Conservation (phyloP, 2,797 vertebrate genomes). For the Acanthornis magna region DNA sequence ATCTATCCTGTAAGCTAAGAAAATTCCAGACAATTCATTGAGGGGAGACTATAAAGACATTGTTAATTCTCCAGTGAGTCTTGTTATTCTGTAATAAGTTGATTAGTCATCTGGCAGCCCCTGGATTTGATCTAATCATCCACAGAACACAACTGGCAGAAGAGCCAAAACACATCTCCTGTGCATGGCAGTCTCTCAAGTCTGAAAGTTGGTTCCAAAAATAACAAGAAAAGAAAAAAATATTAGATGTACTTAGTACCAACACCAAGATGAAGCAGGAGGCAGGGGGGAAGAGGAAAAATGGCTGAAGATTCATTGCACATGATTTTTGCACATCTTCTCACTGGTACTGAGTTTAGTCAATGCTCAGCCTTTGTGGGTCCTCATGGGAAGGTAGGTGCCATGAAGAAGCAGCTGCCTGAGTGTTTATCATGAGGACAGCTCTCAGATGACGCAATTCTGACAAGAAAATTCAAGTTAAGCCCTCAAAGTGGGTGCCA, state of each 20-base stretch:
- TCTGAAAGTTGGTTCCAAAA: conserved; percentile 30
- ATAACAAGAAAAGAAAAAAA: neutral
- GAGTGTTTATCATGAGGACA: neutral
- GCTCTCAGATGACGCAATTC: conserved; percentile 26
- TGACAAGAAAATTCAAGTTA: conserved; percentile 1
- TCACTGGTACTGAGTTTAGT: neutral
- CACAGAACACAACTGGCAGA: conserved; percentile 27
- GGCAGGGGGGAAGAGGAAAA: fast-evolving
- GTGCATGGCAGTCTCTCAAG: neutral
- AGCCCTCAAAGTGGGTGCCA: conserved; percentile 13
- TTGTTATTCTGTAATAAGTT: conserved; percentile 41
- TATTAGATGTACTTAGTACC: neutral
- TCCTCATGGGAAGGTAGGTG: neutral
- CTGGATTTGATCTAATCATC: conserved; percentile 41
- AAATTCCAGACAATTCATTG: conserved; percentile 44
- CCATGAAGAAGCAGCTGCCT: neutral
- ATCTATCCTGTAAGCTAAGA: neutral
- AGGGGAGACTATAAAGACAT: conserved; percentile 18
- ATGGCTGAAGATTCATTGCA: neutral
- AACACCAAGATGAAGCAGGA: neutral
- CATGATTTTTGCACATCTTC: neutral
- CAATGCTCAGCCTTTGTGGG: neutral
- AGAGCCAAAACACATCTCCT: conserved; percentile 34
- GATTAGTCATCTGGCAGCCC: conserved; percentile 58
- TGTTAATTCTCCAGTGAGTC: conserved; percentile 21